Percentiles rank a stretch among this genome's conserved stretches.
Evolutionary conservation across 1,140 invertebrate genomes (phyloP).

Genomic region (Habropoda laboriosa): DNA sequence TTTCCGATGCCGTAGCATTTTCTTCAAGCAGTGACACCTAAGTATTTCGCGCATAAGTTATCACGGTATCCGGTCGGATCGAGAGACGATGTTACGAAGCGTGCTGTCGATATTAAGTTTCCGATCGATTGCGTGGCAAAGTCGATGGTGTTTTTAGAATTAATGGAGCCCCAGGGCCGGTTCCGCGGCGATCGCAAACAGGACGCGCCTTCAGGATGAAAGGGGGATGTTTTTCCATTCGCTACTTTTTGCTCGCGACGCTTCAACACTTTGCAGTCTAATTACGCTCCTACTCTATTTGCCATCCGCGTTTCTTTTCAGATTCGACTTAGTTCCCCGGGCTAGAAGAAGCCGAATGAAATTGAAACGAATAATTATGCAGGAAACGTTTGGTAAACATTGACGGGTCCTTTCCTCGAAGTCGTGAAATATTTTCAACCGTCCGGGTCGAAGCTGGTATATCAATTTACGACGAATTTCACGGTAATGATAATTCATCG

Average conservation of each 20-base stretch:
- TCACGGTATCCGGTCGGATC: neutral
- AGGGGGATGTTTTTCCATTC: constrained; percentile 1
- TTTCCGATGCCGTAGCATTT: neutral
- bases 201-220: constrained; percentile 16
- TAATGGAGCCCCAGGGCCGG: constrained; percentile 20
- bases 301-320: neutral
- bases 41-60: neutral
- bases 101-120: constrained; percentile 51
- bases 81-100: constrained; percentile 9
- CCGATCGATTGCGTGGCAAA: constrained; percentile 59
- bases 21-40: neutral
- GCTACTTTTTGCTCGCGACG: neutral
- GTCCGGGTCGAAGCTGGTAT: no score
- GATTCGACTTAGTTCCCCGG: neutral
- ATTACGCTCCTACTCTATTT: constrained; percentile 25
- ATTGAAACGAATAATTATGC: constrained; percentile 7
- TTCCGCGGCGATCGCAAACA: constrained; percentile 18
- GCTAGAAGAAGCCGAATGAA: neutral
- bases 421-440: no score
- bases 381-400: neutral
- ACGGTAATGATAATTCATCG: no score
- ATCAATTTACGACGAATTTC: no score
- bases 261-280: constrained; percentile 32
- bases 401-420: neutral
- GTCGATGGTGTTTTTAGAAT: constrained; percentile 42